A percentile compares a stretch with the other conserved stretches of the same genome.
phyloP scores from a whole-genome alignment of 92 coral and sea anemone species.

The Siderastrea siderea region DNA sequence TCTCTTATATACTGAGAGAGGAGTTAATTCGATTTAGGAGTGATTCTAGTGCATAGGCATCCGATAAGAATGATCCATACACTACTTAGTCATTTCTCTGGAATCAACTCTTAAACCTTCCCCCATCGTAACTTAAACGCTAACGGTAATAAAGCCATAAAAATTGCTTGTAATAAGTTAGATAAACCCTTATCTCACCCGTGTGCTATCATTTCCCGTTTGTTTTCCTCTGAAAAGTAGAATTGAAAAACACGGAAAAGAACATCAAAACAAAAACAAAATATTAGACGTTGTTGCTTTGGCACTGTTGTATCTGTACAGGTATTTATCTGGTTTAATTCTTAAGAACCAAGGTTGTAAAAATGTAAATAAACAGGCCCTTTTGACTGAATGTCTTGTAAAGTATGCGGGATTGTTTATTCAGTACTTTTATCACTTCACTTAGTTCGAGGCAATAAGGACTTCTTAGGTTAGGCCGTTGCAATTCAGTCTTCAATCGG shows the following conservation, averaged over 20 bases:
- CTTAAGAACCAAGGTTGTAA: background rate
- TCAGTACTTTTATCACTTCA: no score
- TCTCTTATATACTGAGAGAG: background rate
- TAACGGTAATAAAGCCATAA: no score
- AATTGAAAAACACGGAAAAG: background rate
- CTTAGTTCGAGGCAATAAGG: no score
- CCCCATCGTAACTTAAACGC: no score
- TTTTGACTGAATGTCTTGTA: background rate
- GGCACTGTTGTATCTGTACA: slow-evolving; percentile 1
- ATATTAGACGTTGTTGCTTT: background rate
- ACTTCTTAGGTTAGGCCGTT: no score
- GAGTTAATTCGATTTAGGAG: background rate
- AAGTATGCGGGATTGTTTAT: background rate
- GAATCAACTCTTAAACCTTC: no score
- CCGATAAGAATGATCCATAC: background rate
- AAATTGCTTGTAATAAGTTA: no score
- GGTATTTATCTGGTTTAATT: background rate
- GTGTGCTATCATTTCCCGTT: no score
- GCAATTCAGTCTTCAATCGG: no score
- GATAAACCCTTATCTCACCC: no score
- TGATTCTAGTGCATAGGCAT: background rate
- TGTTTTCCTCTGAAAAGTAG: background rate
- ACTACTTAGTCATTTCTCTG: background rate
- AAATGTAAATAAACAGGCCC: slow-evolving; percentile 27
- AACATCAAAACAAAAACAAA: background rate